A percentile compares a stretch with the other conserved stretches of the same genome.
Evolutionary conservation across 2,113 vertebrate genomes (phyloP).

Genomic region (Cygnus atratus): DNA sequence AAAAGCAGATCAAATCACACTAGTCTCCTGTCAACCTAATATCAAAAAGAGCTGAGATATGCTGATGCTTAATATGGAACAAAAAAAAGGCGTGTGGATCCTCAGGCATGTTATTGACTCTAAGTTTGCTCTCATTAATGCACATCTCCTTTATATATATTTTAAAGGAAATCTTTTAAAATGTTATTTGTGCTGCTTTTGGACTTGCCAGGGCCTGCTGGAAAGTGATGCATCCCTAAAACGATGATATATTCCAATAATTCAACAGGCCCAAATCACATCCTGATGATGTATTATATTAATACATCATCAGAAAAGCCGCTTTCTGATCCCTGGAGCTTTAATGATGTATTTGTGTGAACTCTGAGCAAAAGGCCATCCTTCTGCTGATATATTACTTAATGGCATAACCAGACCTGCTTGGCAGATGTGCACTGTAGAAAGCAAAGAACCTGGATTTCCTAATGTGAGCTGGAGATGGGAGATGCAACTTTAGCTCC

Average conservation of each 20-base stretch:
- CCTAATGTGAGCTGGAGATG: neutral
- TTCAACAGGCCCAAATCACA: neutral
- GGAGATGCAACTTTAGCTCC: neutral
- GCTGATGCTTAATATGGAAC: neutral
- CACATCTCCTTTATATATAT: neutral
- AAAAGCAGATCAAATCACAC: neutral
- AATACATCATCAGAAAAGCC: conserved; percentile 1
- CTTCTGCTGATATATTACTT: neutral
- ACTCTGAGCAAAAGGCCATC: neutral
- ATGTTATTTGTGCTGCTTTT: neutral
- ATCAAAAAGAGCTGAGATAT: neutral
- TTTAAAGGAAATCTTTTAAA: neutral
- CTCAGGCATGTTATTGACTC: neutral
- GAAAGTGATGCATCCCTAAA: neutral
- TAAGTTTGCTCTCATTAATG: neutral
- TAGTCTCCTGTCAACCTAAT: accelerated
- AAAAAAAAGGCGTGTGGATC: neutral
- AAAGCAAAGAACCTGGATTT: neutral
- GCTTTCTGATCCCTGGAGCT: neutral
- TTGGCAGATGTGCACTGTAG: neutral
- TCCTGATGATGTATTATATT: neutral
- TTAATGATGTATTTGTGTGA: conserved; percentile 44
- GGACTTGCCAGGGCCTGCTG: neutral
- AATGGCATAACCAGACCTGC: neutral
- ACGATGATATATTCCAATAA: neutral